phyloP scores from a whole-genome alignment of 2,113 vertebrate genomes.

The Axis porcinus region DNA sequence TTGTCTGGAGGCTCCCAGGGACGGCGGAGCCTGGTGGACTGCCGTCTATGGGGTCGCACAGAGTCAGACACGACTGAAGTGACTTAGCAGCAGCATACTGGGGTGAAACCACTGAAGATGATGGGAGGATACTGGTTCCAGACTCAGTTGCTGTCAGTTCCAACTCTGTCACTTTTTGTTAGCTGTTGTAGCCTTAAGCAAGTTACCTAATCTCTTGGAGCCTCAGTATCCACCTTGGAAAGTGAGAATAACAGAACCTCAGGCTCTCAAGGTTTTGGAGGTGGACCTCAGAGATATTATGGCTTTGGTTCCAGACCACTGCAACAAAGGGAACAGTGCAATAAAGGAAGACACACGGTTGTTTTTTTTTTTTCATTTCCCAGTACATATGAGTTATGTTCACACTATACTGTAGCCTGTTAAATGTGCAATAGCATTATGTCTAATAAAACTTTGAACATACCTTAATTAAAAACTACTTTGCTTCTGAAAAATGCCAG shows the following conservation, averaged over 20 bases:
- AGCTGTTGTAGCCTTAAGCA: not conserved
- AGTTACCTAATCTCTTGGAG: not conserved
- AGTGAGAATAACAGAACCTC: not conserved
- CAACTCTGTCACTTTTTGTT: not conserved
- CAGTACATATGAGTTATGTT: not conserved
- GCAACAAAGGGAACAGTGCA: not conserved
- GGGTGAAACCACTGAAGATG: not conserved
- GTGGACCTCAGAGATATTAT: not conserved
- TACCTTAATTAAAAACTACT: not conserved
- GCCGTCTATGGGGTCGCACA: rapidly evolving
- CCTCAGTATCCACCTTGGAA: not conserved
- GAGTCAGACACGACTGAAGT: rapidly evolving
- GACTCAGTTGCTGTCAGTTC: not conserved
- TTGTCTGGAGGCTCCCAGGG: not conserved
- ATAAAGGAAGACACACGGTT: not conserved
- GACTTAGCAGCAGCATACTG: not conserved
- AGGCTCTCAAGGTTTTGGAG: not conserved
- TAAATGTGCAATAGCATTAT: not conserved
- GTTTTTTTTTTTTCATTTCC: not conserved
- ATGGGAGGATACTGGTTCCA: not conserved
- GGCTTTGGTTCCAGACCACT: not conserved
- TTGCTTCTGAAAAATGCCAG: not conserved
- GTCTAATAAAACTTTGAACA: not conserved
- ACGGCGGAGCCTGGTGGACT: not conserved
- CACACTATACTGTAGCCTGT: not conserved